Conservation (phyloP, 1,140 invertebrate genomes). For the Bursaphelenchus mucronatus region DNA sequence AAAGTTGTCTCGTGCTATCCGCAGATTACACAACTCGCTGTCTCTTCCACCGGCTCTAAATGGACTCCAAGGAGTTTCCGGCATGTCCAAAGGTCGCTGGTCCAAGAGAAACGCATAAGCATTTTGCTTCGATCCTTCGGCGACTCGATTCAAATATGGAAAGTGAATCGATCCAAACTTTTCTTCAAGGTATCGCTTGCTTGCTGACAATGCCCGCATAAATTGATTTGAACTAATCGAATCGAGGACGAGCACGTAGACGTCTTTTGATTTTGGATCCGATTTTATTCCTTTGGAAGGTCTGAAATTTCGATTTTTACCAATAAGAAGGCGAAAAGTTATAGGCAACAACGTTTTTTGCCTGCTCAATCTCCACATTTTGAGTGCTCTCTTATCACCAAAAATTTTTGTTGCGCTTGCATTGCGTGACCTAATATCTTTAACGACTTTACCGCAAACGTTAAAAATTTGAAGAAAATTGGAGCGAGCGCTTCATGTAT, state of each 20-base stretch:
- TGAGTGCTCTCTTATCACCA: no score
- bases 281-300: no score
- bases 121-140: slow-evolving; percentile 1
- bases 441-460: no score
- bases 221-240: neutral
- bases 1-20: neutral
- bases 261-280: neutral
- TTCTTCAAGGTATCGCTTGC: neutral
- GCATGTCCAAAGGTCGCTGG: neutral
- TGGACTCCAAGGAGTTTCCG: neutral
- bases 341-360: no score
- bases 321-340: no score
- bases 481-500: no score
- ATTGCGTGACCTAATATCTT: no score
- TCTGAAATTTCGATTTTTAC: no score
- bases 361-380: no score
- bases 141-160: slow-evolving; percentile 10
- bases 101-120: slow-evolving; percentile 7
- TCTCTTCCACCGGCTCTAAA: neutral
- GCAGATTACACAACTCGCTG: neutral
- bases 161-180: slow-evolving; percentile 1
- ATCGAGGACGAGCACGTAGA: slow-evolving; percentile 2
- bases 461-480: no score
- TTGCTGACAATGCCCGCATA: slow-evolving; percentile 13
- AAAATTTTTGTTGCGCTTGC: no score